Percentiles rank a stretch among this genome's conserved stretches.
Evolutionary conservation across 2,113 vertebrate species (phyloP).

Genomic region (Planiliza haematocheilus): DNA sequence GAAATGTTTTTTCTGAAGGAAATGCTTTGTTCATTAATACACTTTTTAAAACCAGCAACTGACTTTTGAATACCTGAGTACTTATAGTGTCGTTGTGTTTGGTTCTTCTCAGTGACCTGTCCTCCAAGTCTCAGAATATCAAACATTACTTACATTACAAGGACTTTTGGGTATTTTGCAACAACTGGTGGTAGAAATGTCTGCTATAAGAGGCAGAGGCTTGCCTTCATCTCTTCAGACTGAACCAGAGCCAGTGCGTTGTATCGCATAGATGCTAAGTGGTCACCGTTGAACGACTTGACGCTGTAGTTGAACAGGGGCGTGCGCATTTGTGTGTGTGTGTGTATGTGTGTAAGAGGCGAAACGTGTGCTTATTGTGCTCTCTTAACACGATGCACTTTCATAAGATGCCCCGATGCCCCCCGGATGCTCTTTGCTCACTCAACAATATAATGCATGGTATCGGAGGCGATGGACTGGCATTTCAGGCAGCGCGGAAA

Average conservation of each 20-base stretch:
- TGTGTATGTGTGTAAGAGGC: conserved; percentile 21
- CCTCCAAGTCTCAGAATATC: too few relatives aligned
- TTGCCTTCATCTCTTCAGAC: not conserved
- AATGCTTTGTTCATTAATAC: too few relatives aligned
- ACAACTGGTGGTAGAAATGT: too few relatives aligned
- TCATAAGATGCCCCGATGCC: conserved; percentile 61
- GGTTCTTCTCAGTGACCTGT: too few relatives aligned
- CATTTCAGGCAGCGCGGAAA: conserved; percentile 51
- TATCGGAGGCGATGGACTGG: conserved; percentile 44
- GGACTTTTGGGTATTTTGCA: not conserved
- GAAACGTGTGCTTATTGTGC: conserved; percentile 35
- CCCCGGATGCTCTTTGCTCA: conserved; percentile 76
- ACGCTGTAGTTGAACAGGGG: not conserved
- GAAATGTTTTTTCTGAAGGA: too few relatives aligned
- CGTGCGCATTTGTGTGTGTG: not conserved
- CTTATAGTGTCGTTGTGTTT: too few relatives aligned
- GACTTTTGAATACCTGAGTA: too few relatives aligned
- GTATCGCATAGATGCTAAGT: not conserved
- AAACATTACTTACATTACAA: too few relatives aligned
- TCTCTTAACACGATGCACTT: conserved; percentile 63
- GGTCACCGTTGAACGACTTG: not conserved
- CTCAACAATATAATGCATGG: conserved; percentile 68
- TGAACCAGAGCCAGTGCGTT: not conserved
- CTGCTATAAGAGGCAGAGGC: not conserved
- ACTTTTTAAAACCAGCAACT: too few relatives aligned